Percentiles rank a stretch among this genome's conserved stretches.
phyloP scores from a whole-genome alignment of 2,888 invertebrate species.

The Agrilus mali region DNA sequence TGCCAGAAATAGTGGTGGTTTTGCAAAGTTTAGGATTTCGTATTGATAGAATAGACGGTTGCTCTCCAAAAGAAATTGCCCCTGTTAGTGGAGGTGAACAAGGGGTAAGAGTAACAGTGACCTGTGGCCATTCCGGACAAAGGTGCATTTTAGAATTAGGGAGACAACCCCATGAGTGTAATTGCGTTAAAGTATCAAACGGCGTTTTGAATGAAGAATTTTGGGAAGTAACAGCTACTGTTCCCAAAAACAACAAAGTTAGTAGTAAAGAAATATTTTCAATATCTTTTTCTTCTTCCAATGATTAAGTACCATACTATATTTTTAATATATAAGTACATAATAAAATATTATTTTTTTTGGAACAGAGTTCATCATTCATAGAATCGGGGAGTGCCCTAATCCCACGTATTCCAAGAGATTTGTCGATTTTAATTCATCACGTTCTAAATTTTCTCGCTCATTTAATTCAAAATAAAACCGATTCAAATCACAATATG shows the following conservation, averaged over 20 bases:
- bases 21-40: slow-evolving; percentile 14
- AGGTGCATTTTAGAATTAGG: slow-evolving; percentile 8
- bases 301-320: too few species aligned
- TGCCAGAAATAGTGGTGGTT: slow-evolving; percentile 13
- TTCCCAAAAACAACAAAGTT: slow-evolving; percentile 4
- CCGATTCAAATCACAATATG: too few species aligned
- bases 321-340: too few species aligned
- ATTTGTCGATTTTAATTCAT: background rate
- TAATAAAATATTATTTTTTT: background rate
- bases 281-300: background rate
- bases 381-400: slow-evolving; percentile 35
- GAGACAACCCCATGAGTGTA: slow-evolving; percentile 3
- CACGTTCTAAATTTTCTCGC: background rate
- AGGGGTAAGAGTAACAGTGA: slow-evolving; percentile 5
- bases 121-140: slow-evolving; percentile 10
- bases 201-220: slow-evolving; percentile 4
- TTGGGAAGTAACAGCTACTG: slow-evolving; percentile 10
- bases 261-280: background rate
- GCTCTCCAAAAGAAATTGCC: slow-evolving; percentile 1
- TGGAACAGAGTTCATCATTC: slow-evolving; percentile 5
- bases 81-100: slow-evolving; percentile 4
- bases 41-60: slow-evolving; percentile 6
- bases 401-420: slow-evolving; percentile 32
- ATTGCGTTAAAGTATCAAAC: slow-evolving; percentile 2
- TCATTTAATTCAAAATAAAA: slow-evolving; percentile 1